Conservation (phyloP, 2,113 vertebrate species). For the Malurus alboscapulatus region DNA sequence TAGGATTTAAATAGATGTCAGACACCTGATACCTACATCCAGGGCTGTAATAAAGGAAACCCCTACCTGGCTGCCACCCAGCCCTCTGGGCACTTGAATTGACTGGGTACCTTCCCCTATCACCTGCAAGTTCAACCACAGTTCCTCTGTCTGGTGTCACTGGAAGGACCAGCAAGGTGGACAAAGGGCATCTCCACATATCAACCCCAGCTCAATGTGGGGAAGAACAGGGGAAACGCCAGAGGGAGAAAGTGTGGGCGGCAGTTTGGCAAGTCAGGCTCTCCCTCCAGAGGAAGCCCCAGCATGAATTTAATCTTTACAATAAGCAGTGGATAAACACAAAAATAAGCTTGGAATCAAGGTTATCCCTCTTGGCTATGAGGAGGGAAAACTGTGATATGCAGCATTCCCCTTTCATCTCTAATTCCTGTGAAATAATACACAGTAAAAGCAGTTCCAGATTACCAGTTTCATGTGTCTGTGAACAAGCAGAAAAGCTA, state of each 20-base stretch:
- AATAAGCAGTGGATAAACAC: neutral
- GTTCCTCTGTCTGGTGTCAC: neutral
- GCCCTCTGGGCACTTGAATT: slow-evolving; percentile 8
- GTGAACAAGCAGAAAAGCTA: neutral
- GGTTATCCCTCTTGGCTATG: neutral
- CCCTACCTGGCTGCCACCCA: neutral
- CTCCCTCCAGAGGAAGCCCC: neutral
- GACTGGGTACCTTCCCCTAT: neutral
- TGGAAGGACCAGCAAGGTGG: neutral
- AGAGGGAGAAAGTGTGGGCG: neutral
- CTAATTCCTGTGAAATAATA: neutral
- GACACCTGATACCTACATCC: neutral
- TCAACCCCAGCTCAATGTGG: neutral
- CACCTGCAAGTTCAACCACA: neutral
- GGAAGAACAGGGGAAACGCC: neutral
- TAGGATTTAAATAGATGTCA: neutral
- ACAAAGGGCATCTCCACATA: neutral
- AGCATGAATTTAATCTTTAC: neutral
- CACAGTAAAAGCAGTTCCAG: neutral
- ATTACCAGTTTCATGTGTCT: neutral
- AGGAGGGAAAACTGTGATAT: neutral
- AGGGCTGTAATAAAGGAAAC: neutral
- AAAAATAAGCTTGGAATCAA: neutral
- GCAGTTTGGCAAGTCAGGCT: neutral
- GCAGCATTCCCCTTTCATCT: neutral